A percentile compares a stretch with the other conserved stretches of the same genome.
Conservation (phyloP, 2,888 invertebrate genomes). For the Eucriotettix oculatus region DNA sequence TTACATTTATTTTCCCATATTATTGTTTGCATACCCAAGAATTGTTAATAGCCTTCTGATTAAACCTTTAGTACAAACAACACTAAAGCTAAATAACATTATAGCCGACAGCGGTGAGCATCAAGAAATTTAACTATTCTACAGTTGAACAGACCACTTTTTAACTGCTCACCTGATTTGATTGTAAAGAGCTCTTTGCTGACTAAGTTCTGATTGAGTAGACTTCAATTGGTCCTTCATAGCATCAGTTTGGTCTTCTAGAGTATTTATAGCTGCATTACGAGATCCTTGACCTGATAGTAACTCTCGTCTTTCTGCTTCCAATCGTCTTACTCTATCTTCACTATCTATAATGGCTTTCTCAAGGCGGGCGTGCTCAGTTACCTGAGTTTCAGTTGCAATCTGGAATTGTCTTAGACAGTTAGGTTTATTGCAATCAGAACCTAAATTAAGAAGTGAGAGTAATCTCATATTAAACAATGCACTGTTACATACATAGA, state of each 20-base stretch:
- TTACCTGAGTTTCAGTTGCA: conserved; percentile 15
- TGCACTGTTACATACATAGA: no score
- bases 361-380: conserved; percentile 31
- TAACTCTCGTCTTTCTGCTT: conserved; percentile 37
- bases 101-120: no score
- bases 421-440: no score
- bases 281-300: conserved; percentile 31
- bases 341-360: conserved; percentile 31
- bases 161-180: conserved; percentile 41
- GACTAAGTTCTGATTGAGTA: conserved; percentile 34
- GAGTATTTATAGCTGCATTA: conserved; percentile 31
- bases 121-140: no score
- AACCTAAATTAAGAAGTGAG: no score
- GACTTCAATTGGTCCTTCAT: conserved; percentile 31
- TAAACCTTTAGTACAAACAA: neutral
- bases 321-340: conserved; percentile 31
- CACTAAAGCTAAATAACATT: no score
- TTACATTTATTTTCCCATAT: no score
- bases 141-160: no score
- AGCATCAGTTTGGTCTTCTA: conserved; percentile 38
- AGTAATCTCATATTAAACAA: no score
- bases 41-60: neutral
- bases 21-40: no score
- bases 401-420: neutral
- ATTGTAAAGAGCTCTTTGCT: conserved; percentile 33